Evolutionary conservation across 2,113 vertebrate genomes (phyloP), one percentile per base, ranked within the genome.

Genomic region (Fukomys damarensis): DNA sequence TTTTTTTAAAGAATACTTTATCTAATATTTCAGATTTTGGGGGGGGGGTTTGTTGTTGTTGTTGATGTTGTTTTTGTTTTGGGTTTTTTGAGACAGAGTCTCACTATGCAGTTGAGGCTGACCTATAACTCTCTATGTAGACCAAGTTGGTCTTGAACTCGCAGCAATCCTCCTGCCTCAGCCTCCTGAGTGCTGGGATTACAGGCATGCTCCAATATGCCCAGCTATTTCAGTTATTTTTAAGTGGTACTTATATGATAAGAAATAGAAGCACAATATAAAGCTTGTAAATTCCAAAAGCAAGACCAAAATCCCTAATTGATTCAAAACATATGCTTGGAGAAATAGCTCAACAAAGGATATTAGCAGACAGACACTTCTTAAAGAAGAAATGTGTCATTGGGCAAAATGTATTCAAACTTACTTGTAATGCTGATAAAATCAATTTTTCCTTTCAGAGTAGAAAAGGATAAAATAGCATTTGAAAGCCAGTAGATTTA

Each of bases 391-490:
- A 84, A 59, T 93, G 19, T 80, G 66, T 91, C 70, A 19, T n/a
- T 43, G 9, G 43, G 35, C 17, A 81, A 41, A 41, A 22, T 19
- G 54, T 61, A 86, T 52, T 79, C 41, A 61, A 74, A 76, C 76
- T 91, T 28, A 56, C 2, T 93, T 72, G 11, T 85, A 76, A 88
- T 26, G 6, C 32, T 26, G 85, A 54, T 80, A 30, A 5, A 90
- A 19, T 87, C 28, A 3, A 5, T 58, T 58, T 86, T 96, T 89
- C 52, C 89, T 95, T 79, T 88, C 43, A 93, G 81, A 77, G 89
- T 72, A 85, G 22, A 79, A 72, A 77, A 94, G 1, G 13, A 20
- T 86, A 92, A 11, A 38, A 93, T 7, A 74, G 17, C 82, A 89
- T 80, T 91, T 86, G 30, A 96, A 95, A 72, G 2, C 14, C 43